These are phyloP conservation scores for Drosophila emarginata DNA, from an alignment of 2,888 invertebrate species.

Conservation along the genomic window DNA sequence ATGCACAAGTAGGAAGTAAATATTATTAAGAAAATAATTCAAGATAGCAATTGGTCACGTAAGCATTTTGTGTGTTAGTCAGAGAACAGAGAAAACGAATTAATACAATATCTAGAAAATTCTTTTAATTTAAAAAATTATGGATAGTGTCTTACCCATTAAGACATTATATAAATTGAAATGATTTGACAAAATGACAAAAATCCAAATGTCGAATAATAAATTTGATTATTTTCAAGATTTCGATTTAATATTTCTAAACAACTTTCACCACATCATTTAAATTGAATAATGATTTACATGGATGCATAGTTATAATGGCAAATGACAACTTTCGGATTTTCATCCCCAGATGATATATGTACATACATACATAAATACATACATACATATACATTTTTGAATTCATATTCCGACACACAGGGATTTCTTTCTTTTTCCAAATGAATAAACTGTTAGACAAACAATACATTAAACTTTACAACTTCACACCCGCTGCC, in stretches of 20 bases:
- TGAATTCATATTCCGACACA: slow-evolving; percentile 56
- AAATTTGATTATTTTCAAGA: not conserved
- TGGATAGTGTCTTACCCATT: no score
- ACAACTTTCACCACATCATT: slow-evolving; percentile 1
- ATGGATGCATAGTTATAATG: not conserved
- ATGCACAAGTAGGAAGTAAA: not conserved
- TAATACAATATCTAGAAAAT: not conserved
- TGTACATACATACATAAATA: no score
- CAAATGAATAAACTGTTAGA: slow-evolving; percentile 77
- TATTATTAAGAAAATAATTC: not conserved
- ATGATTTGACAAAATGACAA: not conserved
- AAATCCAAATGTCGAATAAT: not conserved
- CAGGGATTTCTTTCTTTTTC: slow-evolving; percentile 54
- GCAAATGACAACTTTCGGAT: not conserved
- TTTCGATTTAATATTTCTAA: not conserved
- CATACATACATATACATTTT: slow-evolving; percentile 8
- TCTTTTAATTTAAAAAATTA: not conserved
- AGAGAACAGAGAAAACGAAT: no score
- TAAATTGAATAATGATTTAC: slow-evolving; percentile 5
- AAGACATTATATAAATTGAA: not conserved
- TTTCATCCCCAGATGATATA: slow-evolving; percentile 23
- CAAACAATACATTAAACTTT: slow-evolving; percentile 78
- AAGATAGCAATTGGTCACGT: not conserved
- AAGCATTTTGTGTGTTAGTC: not conserved
- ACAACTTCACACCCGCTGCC: slow-evolving; percentile 79